Evolutionary conservation across 2,797 vertebrate species (phyloP), one percentile per base, ranked within the genome.

Genomic region (Ciconia nigra): DNA sequence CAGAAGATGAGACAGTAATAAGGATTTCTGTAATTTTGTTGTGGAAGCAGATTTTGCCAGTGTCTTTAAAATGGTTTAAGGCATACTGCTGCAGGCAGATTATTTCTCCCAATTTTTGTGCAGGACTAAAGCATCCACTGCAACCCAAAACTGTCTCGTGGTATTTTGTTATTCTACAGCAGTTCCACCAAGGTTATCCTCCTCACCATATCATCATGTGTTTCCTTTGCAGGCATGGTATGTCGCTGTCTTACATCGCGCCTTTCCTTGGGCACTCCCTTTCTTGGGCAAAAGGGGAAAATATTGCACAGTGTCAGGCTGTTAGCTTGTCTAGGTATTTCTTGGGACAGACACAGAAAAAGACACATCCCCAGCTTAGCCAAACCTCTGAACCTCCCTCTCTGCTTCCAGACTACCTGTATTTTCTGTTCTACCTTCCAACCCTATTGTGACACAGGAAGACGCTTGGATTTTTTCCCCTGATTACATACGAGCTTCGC

Each of bases 401-500:
- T 86, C 20, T 74, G 77, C 35, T 19, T 78, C 69, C 66, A 83
- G 51, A 83, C 62, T 81, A 78, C 61, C 33, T 13, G 3, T 47
- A 83, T 92, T 95, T 96, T 92, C 79, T 91, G 37, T 85, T 93
- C 72, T 81, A 49, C 55, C 62, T 94, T 94, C 69, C 65, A 92
- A 74, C 15, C 79, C 82, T 83, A 87, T 86, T 92, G 92, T 85
- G 90, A 77, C 71, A 74, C 87, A 87, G 93, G 79, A 95, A 91
- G 93, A 73, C 13, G 24, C 39, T 90, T 54, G 35, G 39, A 83
- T 94, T 95, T 95, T 95, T 93, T 62, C 55, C 51, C 35, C 51
- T 97, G 93, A 95, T 97, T 94, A 79, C 90, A 81, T 62, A 87
- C 41, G 83, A 92, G 90, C 61, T 93, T 89, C 91, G 69, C 70